A percentile compares a stretch with the other conserved stretches of the same genome.
phyloP scores from a whole-genome alignment of 2,797 vertebrate genomes.

The Bryconaethiops microstoma region DNA sequence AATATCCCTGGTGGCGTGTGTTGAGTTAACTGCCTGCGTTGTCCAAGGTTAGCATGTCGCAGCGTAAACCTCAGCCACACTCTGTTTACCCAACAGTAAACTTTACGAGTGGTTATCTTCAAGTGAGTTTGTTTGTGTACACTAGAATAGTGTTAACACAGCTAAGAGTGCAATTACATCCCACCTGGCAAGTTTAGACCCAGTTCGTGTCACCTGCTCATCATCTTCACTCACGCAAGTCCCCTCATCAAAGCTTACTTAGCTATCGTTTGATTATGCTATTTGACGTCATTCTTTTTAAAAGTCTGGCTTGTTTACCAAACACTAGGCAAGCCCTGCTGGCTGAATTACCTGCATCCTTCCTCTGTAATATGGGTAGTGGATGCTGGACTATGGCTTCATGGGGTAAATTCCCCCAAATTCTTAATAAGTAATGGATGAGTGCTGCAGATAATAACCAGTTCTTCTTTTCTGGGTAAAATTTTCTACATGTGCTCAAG shows the following conservation, averaged over 20 bases:
- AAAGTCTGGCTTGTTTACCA: slow-evolving; percentile 46
- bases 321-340: slow-evolving; percentile 36
- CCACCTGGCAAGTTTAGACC: slow-evolving; percentile 45
- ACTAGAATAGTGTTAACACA: slow-evolving; percentile 43
- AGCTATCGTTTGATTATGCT: slow-evolving; percentile 23
- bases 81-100: slow-evolving; percentile 56
- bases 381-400: neutral
- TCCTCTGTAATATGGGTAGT: slow-evolving; percentile 23
- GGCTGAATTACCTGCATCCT: slow-evolving; percentile 28
- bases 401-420: neutral
- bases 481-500: neutral
- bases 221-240: slow-evolving; percentile 33
- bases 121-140: slow-evolving; percentile 50
- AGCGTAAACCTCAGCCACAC: slow-evolving; percentile 34
- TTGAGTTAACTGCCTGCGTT: slow-evolving; percentile 4
- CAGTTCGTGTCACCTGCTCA: slow-evolving; percentile 24
- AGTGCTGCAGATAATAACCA: slow-evolving; percentile 60
- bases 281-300: slow-evolving; percentile 39
- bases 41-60: slow-evolving; percentile 19
- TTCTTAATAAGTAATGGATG: slow-evolving; percentile 32
- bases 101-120: slow-evolving; percentile 43
- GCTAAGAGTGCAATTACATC: slow-evolving; percentile 46
- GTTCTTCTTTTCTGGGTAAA: slow-evolving; percentile 11
- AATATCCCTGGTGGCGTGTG: neutral
- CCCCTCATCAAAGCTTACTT: slow-evolving; percentile 28